phyloP scores from a whole-genome alignment of 2,113 vertebrate genomes.

The Dicentrarchus labrax region DNA sequence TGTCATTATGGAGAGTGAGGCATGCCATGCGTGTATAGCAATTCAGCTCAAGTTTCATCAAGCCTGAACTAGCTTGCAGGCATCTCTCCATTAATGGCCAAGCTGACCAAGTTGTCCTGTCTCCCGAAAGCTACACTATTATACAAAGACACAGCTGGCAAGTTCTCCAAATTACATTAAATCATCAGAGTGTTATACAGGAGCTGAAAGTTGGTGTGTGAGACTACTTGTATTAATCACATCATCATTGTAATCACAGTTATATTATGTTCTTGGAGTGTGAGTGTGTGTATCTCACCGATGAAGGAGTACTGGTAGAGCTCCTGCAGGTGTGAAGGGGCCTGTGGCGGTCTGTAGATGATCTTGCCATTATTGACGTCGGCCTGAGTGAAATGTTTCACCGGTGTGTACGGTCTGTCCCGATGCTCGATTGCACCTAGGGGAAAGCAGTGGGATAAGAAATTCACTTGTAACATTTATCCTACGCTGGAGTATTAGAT shows the following conservation, averaged over 20 bases:
- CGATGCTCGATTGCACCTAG: slow-evolving; percentile 90
- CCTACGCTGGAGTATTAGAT: background rate
- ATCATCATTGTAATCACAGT: background rate
- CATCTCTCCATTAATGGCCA: background rate
- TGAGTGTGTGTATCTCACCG: slow-evolving; percentile 81
- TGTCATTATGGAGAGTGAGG: too few species aligned
- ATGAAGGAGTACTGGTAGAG: slow-evolving; percentile 93
- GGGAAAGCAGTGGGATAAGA: background rate
- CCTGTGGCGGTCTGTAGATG: slow-evolving; percentile 89
- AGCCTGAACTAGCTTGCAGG: too few species aligned
- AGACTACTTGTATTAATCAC: background rate
- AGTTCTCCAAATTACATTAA: background rate
- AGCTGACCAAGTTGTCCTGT: background rate
- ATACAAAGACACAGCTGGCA: background rate
- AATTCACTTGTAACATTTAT: background rate
- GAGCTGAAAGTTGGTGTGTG: background rate
- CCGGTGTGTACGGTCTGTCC: slow-evolving; percentile 84
- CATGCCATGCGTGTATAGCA: too few species aligned
- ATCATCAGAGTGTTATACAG: background rate
- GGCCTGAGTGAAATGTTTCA: slow-evolving; percentile 89
- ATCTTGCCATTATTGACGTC: slow-evolving; percentile 90
- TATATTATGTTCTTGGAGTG: background rate
- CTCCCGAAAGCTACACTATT: background rate
- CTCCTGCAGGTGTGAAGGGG: slow-evolving; percentile 91
- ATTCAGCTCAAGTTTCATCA: too few species aligned